Conservation (phyloP, 2,888 invertebrate species). For the Sinopyrophorus schimmeli region DNA sequence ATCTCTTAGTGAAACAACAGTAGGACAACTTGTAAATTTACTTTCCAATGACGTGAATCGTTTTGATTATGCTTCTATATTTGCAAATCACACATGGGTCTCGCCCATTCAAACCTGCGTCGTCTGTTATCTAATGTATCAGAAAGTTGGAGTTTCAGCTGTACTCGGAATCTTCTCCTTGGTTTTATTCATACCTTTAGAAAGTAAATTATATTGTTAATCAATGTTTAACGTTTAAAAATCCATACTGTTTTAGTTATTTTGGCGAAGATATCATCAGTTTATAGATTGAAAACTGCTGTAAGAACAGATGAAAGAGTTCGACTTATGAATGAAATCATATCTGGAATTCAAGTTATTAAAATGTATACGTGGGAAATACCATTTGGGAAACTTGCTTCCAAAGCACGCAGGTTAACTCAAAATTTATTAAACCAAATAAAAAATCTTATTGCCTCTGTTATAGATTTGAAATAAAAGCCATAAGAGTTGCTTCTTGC, state of each 20-base stretch:
- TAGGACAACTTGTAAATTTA: constrained; percentile 59
- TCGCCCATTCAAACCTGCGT: constrained; percentile 77
- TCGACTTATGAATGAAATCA: no score
- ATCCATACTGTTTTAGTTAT: constrained; percentile 51
- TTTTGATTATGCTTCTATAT: constrained; percentile 78
- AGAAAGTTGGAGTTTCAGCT: constrained; percentile 58
- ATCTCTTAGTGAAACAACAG: constrained; percentile 81
- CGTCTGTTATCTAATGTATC: constrained; percentile 71
- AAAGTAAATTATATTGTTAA: no score
- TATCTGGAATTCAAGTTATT: no score
- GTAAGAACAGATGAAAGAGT: constrained; percentile 80
- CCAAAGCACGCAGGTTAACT: constrained; percentile 61
- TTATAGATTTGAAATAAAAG: constrained; percentile 55
- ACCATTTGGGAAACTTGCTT: constrained; percentile 79
- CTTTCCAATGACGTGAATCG: constrained; percentile 86
- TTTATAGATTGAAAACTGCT: constrained; percentile 74
- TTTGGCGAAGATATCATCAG: constrained; percentile 74
- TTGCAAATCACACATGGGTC: constrained; percentile 78
- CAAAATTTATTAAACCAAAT: background rate
- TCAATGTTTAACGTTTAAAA: no score
- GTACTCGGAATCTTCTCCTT: constrained; percentile 60
- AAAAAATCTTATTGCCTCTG: constrained; percentile 3
- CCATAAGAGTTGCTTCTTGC: constrained; percentile 54
- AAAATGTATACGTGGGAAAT: constrained; percentile 96
- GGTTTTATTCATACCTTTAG: constrained; percentile 54